A percentile compares a stretch with the other conserved stretches of the same genome.
Evolutionary conservation across 1,140 invertebrate genomes (phyloP).

Genomic region (Cotesia glomerata): DNA sequence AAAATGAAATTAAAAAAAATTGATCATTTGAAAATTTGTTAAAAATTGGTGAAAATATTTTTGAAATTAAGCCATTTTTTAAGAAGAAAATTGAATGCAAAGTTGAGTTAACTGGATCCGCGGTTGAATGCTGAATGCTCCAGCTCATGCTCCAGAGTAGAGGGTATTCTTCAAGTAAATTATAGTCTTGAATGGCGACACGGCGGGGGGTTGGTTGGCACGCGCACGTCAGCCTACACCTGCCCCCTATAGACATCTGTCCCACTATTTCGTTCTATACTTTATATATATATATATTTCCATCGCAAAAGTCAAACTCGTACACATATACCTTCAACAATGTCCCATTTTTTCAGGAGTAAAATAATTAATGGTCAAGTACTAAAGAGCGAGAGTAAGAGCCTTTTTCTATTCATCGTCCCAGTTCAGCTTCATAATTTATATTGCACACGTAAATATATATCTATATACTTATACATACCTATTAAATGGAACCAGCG

Average conservation of each 20-base stretch:
- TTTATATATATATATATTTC: slow-evolving; percentile 20
- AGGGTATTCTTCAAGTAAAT: slow-evolving; percentile 65
- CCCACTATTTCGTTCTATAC: slow-evolving; percentile 32
- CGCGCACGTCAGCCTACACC: slow-evolving; percentile 58
- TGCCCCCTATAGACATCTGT: slow-evolving; percentile 62
- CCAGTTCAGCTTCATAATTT: no score
- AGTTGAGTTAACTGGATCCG: background rate
- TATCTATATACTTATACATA: no score
- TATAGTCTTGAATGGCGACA: slow-evolving; percentile 63
- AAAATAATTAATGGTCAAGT: background rate
- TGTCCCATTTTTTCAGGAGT: background rate
- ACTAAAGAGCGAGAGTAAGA: no score
- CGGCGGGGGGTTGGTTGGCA: slow-evolving; percentile 63
- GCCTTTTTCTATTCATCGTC: no score
- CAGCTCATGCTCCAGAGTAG: background rate
- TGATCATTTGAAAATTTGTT: no score
- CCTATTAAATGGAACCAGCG: no score
- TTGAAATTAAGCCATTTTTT: no score
- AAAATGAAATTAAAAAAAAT: no score
- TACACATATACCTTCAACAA: background rate
- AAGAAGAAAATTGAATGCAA: no score
- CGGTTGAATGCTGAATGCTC: slow-evolving; percentile 43
- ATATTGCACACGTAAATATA: no score
- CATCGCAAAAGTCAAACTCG: slow-evolving; percentile 53
- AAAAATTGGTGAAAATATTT: no score